A percentile compares a stretch with the other conserved stretches of the same genome.
These are phyloP conservation scores for Tipula unca DNA, from an alignment of 2,888 invertebrate species.

Conservation along the genomic window DNA sequence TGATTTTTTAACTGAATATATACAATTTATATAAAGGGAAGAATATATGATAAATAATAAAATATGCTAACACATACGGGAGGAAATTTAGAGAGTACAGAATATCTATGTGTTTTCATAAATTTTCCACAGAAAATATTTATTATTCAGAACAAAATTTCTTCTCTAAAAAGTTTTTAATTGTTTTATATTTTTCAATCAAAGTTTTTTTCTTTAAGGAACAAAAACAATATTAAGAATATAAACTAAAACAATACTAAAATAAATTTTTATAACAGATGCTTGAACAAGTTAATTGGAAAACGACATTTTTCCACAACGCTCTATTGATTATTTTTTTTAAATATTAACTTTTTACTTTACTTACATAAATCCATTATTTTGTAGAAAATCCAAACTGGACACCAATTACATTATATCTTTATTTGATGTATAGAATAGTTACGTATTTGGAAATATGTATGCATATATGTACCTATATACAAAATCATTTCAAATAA, in stretches of 20 bases:
- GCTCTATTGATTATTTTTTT: background rate
- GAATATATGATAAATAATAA: too few species aligned
- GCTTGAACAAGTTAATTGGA: background rate
- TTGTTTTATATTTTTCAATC: background rate
- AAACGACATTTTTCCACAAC: background rate
- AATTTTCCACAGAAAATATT: background rate
- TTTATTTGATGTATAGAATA: too few species aligned
- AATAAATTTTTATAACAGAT: background rate
- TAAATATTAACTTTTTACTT: background rate
- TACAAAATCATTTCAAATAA: too few species aligned
- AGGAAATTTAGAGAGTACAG: too few species aligned
- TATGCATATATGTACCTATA: too few species aligned
- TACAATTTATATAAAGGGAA: too few species aligned
- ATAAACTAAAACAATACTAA: background rate
- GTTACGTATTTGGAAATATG: too few species aligned
- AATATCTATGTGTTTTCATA: background rate
- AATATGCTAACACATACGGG: too few species aligned
- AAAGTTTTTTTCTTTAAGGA: background rate
- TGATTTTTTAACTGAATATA: too few species aligned
- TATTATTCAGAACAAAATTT: constrained; percentile 18
- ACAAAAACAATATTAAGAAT: background rate
- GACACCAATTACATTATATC: too few species aligned
- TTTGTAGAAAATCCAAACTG: too few species aligned
- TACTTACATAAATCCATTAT: too few species aligned
- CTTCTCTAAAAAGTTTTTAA: constrained; percentile 20